A percentile compares a stretch with the other conserved stretches of the same genome.
phyloP scores from a whole-genome alignment of 2,888 invertebrate species.

The Sinodicranocentrus sp. region DNA sequence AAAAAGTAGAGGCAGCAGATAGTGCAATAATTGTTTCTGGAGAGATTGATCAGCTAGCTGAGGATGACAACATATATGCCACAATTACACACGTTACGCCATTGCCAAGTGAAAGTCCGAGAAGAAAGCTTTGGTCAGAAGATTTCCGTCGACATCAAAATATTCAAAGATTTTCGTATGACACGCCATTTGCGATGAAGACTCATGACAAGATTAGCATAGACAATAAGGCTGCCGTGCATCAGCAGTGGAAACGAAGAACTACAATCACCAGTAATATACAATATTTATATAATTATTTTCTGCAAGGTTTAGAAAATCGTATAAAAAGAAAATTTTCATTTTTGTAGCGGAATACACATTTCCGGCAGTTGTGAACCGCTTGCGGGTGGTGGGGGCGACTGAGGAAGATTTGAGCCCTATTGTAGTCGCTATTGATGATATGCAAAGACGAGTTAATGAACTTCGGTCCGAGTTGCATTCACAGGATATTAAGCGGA shows the following conservation, averaged over 20 bases:
- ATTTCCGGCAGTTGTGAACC: slow-evolving; percentile 75
- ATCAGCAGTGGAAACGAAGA: slow-evolving; percentile 91
- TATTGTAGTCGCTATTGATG: slow-evolving; percentile 76
- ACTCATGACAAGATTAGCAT: slow-evolving; percentile 74
- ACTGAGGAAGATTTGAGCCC: slow-evolving; percentile 76
- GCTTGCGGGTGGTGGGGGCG: slow-evolving; percentile 72
- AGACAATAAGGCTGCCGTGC: slow-evolving; percentile 76
- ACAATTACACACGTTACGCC: slow-evolving; percentile 76
- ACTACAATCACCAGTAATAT: slow-evolving; percentile 93
- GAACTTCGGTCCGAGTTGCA: slow-evolving; percentile 75
- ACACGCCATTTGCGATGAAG: slow-evolving; percentile 76
- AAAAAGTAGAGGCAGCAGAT: slow-evolving; percentile 75
- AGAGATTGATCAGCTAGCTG: slow-evolving; percentile 74
- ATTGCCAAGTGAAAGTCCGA: slow-evolving; percentile 75
- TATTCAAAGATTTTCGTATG: slow-evolving; percentile 75
- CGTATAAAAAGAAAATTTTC: too few species aligned
- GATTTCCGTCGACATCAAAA: slow-evolving; percentile 76
- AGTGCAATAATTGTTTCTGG: slow-evolving; percentile 74
- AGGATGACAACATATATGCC: slow-evolving; percentile 75
- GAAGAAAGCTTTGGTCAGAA: slow-evolving; percentile 76
- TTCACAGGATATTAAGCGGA: slow-evolving; percentile 75
- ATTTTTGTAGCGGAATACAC: slow-evolving; percentile 68
- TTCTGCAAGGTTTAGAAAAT: too few species aligned
- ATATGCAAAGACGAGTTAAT: slow-evolving; percentile 75
- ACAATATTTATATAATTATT: too few species aligned